These are phyloP conservation scores for Agapostemon virescens DNA, from an alignment of 2,888 invertebrate species.

Conservation along the genomic window DNA sequence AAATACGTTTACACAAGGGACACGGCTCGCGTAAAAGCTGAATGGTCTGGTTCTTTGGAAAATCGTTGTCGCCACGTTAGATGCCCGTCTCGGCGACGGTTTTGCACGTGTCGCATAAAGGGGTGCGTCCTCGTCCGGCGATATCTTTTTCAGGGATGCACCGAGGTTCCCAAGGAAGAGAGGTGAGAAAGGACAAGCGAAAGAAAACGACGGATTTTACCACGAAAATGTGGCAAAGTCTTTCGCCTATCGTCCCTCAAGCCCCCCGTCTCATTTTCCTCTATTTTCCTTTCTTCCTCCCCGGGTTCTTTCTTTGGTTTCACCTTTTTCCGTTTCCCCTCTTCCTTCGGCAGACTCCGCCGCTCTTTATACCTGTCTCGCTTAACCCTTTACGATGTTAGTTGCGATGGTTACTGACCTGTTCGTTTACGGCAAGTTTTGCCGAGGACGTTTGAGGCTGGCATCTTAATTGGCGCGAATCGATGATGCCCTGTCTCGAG, in stretches of 20 bases:
- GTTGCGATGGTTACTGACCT: not conserved
- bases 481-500: not conserved
- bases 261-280: constrained; percentile 7
- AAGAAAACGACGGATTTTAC: constrained; percentile 60
- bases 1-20: constrained; percentile 51
- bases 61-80: constrained; percentile 52
- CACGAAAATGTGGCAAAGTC: constrained; percentile 60
- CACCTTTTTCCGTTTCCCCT: constrained; percentile 5
- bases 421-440: constrained; percentile 21
- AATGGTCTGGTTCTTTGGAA: constrained; percentile 44
- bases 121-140: constrained; percentile 64
- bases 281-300: constrained; percentile 14
- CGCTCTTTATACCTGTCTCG: constrained; percentile 1
- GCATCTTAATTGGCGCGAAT: not conserved
- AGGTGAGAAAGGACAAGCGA: constrained; percentile 53
- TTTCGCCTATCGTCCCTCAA: constrained; percentile 48
- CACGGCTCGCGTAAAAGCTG: constrained; percentile 19
- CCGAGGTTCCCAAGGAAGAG: constrained; percentile 36
- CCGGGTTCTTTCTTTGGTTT: constrained; percentile 18
- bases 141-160: constrained; percentile 63
- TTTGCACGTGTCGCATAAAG: constrained; percentile 66
- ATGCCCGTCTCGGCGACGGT: constrained; percentile 51
- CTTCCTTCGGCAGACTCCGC: not conserved
- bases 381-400: constrained; percentile 3
- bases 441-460: not conserved